phyloP scores from a whole-genome alignment of 2,888 invertebrate genomes.

The Cheilosia urbana region DNA sequence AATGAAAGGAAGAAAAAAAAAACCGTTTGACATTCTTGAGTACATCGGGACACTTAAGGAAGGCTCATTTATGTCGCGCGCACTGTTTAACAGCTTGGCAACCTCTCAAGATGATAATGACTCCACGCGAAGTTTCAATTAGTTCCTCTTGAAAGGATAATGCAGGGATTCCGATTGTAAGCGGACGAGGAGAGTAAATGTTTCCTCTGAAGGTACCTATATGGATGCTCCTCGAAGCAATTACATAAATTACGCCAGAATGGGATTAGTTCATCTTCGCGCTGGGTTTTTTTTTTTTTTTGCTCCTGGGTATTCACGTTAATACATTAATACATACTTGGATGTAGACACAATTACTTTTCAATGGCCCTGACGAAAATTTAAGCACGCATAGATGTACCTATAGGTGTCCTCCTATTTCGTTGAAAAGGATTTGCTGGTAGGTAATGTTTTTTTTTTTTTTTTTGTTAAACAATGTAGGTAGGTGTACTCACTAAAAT shows the following conservation, averaged over 20 bases:
- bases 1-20: slow-evolving; percentile 21
- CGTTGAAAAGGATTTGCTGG: background rate
- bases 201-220: background rate
- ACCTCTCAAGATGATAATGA: slow-evolving; percentile 31
- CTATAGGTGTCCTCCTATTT: background rate
- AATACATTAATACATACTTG: slow-evolving; percentile 30
- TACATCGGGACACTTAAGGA: slow-evolving; percentile 48
- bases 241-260: slow-evolving; percentile 55
- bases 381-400: background rate
- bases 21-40: slow-evolving; percentile 55
- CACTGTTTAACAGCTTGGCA: slow-evolving; percentile 46
- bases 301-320: background rate
- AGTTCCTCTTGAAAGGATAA: slow-evolving; percentile 23
- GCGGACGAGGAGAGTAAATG: background rate
- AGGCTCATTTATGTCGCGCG: slow-evolving; percentile 38
- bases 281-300: background rate
- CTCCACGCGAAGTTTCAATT: slow-evolving; percentile 33
- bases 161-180: background rate
- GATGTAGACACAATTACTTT: slow-evolving; percentile 58
- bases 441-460: background rate
- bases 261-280: background rate
- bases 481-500: slow-evolving; percentile 44
- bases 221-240: slow-evolving; percentile 27
- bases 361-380: slow-evolving; percentile 61
- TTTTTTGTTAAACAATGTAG: background rate